A percentile compares a stretch with the other conserved stretches of the same genome.
phyloP scores from a whole-genome alignment of 2,888 invertebrate genomes.

The Euspilapteryx auroguttella region DNA sequence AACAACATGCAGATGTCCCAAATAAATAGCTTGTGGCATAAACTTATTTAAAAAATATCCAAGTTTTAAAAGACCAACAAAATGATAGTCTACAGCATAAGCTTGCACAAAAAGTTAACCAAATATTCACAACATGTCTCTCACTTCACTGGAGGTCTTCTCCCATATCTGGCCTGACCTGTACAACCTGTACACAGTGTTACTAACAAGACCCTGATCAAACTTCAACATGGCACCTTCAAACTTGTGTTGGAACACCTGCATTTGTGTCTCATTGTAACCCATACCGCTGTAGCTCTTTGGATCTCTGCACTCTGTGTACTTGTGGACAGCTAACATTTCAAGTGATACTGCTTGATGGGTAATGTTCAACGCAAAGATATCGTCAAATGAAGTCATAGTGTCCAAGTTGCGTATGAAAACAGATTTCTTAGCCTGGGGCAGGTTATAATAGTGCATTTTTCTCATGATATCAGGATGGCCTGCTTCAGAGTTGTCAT shows the following conservation, averaged over 20 bases:
- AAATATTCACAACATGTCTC: slow-evolving; percentile 24
- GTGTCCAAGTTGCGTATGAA: slow-evolving; percentile 42
- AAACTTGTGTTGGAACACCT: slow-evolving; percentile 47
- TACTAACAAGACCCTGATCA: slow-evolving; percentile 39
- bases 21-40: too few relatives aligned
- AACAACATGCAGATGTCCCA: too few relatives aligned
- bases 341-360: slow-evolving; percentile 28
- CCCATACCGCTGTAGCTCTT: slow-evolving; percentile 28
- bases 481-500: slow-evolving; percentile 38
- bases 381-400: slow-evolving; percentile 41
- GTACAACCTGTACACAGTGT: slow-evolving; percentile 47
- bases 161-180: slow-evolving; percentile 53
- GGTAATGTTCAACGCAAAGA: slow-evolving; percentile 25
- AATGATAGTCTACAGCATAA: too few relatives aligned
- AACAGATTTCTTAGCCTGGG: slow-evolving; percentile 20
- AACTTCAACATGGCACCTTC: slow-evolving; percentile 56
- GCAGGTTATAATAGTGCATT: slow-evolving; percentile 39
- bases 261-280: slow-evolving; percentile 47
- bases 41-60: too few relatives aligned
- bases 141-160: slow-evolving; percentile 29
- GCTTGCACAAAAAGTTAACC: too few relatives aligned
- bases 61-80: too few relatives aligned
- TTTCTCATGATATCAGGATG: slow-evolving; percentile 46
- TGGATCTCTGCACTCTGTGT: slow-evolving; percentile 44
- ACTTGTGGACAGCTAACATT: slow-evolving; percentile 39